A percentile compares a stretch with the other conserved stretches of the same genome.
These are phyloP conservation scores for Siphamia tubifer DNA, from an alignment of 2,113 vertebrate genomes.

Conservation along the genomic window DNA sequence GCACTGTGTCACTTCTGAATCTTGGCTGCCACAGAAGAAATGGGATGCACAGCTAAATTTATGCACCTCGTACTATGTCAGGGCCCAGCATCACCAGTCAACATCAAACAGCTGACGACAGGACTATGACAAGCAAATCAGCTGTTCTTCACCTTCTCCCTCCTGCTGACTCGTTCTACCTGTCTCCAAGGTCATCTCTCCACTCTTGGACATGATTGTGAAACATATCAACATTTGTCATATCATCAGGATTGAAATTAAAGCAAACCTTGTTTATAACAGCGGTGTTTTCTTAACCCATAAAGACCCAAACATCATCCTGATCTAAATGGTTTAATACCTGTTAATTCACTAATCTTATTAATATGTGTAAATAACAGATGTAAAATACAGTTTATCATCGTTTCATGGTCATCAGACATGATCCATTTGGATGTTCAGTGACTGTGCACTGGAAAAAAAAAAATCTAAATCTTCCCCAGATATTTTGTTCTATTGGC, in stretches of 20 bases:
- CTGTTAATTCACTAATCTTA: no score
- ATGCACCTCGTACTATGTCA: background rate
- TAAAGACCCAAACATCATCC: no score
- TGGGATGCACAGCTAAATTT: background rate
- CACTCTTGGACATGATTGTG: background rate
- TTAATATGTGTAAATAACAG: no score
- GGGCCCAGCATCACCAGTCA: background rate
- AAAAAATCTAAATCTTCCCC: no score
- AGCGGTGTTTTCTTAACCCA: background rate
- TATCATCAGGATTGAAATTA: background rate
- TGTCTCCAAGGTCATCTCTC: background rate
- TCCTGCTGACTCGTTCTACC: background rate
- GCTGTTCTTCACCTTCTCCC: background rate
- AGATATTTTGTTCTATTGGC: no score
- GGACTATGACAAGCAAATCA: conserved; percentile 32
- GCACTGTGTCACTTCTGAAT: conserved; percentile 9
- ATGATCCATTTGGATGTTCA: no score
- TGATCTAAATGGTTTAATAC: no score
- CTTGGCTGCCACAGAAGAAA: conserved; percentile 1
- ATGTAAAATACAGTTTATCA: no score
- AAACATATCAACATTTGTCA: background rate
- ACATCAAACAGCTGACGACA: conserved; percentile 22
- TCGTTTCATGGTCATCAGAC: no score
- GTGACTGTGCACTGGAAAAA: no score
- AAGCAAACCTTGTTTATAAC: background rate